Evolutionary conservation across 2,113 vertebrate species (phyloP).

Genomic region (Mola mola): DNA sequence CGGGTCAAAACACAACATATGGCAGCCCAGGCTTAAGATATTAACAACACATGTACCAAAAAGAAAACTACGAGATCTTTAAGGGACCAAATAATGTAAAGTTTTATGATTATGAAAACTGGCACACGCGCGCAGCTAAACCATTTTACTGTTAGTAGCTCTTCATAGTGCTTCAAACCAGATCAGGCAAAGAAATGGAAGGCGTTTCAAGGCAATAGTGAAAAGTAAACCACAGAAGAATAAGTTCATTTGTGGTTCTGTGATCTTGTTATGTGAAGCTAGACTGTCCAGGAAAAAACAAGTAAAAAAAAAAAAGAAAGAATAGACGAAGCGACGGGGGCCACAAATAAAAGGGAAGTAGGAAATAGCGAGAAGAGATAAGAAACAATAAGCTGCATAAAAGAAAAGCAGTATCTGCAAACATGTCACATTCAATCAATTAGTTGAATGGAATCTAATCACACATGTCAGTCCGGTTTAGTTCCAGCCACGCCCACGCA

Average conservation of each 20-base stretch:
- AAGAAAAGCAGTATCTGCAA: slow-evolving; percentile 34
- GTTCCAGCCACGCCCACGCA: slow-evolving; percentile 24
- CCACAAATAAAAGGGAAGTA: slow-evolving; percentile 22
- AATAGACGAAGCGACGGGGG: background rate
- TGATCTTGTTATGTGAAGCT: slow-evolving; percentile 41
- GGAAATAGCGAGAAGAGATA: background rate
- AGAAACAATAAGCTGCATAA: background rate
- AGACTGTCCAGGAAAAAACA: slow-evolving; percentile 13
- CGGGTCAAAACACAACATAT: slow-evolving; percentile 1
- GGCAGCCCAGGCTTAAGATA: slow-evolving; percentile 1
- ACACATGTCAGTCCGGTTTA: slow-evolving; percentile 44
- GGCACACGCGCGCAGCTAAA: slow-evolving; percentile 4
- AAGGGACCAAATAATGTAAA: too few relatives aligned
- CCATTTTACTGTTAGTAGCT: slow-evolving; percentile 30
- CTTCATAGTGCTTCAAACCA: slow-evolving; percentile 30
- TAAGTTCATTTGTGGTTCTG: slow-evolving; percentile 37
- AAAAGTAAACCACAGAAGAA: slow-evolving; percentile 43
- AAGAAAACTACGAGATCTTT: slow-evolving; percentile 1
- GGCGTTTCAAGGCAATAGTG: slow-evolving; percentile 11
- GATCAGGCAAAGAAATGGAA: background rate
- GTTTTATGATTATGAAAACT: too few relatives aligned
- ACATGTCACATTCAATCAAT: slow-evolving; percentile 39
- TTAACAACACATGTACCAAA: background rate
- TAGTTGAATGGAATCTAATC: slow-evolving; percentile 51
- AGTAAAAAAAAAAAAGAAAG: slow-evolving; percentile 7